Evolutionary conservation across 2,797 vertebrate genomes (phyloP).

Genomic region (Eulemur coronatus): DNA sequence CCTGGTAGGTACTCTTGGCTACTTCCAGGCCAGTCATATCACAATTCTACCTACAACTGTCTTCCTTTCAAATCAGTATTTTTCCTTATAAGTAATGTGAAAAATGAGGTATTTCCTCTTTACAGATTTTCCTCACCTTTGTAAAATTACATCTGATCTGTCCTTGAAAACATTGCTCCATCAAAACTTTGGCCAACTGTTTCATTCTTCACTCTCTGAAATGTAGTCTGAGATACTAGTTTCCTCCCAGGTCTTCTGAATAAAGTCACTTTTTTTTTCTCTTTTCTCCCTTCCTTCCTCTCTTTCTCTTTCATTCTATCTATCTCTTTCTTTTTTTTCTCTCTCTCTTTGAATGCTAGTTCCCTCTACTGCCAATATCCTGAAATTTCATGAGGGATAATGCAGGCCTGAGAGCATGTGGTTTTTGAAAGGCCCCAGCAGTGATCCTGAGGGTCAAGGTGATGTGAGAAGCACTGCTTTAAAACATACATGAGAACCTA

Average conservation of each 20-base stretch:
- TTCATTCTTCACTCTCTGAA: background rate
- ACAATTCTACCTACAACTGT: background rate
- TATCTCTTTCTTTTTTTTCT: too few species aligned
- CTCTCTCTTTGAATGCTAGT: background rate
- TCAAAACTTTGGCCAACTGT: background rate
- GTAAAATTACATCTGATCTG: background rate
- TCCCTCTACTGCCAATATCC: background rate
- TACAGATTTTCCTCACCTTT: background rate
- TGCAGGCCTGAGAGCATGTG: background rate
- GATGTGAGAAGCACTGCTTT: background rate
- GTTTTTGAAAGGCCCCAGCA: background rate
- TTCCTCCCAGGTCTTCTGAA: background rate
- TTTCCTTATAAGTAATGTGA: background rate
- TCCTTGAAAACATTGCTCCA: background rate
- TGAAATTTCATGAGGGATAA: background rate
- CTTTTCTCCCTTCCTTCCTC: background rate
- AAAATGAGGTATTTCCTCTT: background rate
- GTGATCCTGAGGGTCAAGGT: background rate
- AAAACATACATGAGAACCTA: background rate
- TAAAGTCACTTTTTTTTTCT: background rate
- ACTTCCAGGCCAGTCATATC: background rate
- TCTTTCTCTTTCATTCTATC: background rate
- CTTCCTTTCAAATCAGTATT: background rate
- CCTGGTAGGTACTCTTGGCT: background rate
- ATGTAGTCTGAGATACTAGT: background rate